Conservation (phyloP, 2,888 invertebrate species). For the Quadroppia sp. region DNA sequence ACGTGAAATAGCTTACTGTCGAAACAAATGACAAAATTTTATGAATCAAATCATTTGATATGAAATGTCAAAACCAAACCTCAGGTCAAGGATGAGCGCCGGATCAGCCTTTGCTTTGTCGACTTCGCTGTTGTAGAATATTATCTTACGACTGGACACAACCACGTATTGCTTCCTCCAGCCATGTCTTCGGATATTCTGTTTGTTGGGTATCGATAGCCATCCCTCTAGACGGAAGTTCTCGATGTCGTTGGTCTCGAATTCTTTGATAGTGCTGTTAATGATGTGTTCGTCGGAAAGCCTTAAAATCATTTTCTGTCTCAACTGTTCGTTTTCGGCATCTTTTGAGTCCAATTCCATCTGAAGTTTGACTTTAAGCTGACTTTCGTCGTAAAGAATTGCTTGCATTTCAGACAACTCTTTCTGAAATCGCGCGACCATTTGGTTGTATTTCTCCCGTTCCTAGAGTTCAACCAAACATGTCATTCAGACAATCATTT, state of each 20-base stretch:
- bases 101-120: slow-evolving; percentile 93
- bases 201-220: slow-evolving; percentile 90
- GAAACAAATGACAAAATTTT: no score
- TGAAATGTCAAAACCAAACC: no score
- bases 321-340: slow-evolving; percentile 81
- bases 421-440: slow-evolving; percentile 74
- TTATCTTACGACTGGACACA: slow-evolving; percentile 91
- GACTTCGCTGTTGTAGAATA: slow-evolving; percentile 91
- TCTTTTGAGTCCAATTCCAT: slow-evolving; percentile 98
- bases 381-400: slow-evolving; percentile 71
- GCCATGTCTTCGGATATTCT: slow-evolving; percentile 89
- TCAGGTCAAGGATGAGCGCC: slow-evolving; percentile 88
- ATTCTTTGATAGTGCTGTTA: slow-evolving; percentile 4
- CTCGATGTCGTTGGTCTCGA: slow-evolving; percentile 10
- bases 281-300: slow-evolving; percentile 14
- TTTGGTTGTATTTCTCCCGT: slow-evolving; percentile 86
- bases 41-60: no score
- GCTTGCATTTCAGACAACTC: slow-evolving; percentile 81
- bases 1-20: slow-evolving; percentile 99
- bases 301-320: slow-evolving; percentile 59
- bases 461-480: slow-evolving; percentile 61
- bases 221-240: slow-evolving; percentile 74
- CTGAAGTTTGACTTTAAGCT: slow-evolving; percentile 70
- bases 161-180: slow-evolving; percentile 97
- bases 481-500: no score